Evolutionary conservation across 1,140 invertebrate genomes (phyloP).

Genomic region (Mya arenaria): DNA sequence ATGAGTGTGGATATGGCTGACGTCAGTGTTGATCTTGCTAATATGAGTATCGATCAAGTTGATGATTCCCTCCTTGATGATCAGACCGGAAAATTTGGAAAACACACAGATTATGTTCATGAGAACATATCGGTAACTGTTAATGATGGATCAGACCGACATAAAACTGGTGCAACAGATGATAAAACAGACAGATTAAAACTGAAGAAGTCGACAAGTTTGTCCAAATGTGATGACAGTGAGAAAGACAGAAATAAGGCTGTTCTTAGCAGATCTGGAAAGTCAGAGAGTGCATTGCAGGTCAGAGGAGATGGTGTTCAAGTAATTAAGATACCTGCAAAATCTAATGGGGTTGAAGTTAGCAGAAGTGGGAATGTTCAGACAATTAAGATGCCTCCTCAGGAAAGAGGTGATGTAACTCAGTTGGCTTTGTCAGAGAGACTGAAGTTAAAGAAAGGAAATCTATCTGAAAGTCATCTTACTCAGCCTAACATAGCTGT

Average conservation of each 20-base stretch:
- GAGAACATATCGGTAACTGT: neutral
- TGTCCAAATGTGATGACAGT: neutral
- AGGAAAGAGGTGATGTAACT: neutral
- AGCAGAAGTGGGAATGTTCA: constrained; percentile 2
- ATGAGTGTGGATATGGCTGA: constrained; percentile 28
- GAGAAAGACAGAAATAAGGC: neutral
- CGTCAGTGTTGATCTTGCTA: constrained; percentile 33
- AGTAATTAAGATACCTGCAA: constrained; percentile 28
- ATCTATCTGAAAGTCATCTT: neutral
- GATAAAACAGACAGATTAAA: constrained; percentile 18
- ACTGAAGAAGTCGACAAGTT: constrained; percentile 26
- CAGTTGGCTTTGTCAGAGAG: neutral
- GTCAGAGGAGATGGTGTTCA: neutral
- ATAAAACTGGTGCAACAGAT: neutral
- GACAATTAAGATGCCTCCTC: neutral
- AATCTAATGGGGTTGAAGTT: constrained; percentile 53
- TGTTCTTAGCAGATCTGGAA: constrained; percentile 6
- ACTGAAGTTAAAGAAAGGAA: neutral
- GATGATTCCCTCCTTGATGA: constrained; percentile 19
- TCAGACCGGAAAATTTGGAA: constrained; percentile 20
- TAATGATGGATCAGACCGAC: neutral
- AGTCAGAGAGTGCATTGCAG: constrained; percentile 23
- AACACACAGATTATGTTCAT: neutral
- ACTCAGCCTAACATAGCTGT: neutral
- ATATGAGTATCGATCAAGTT: constrained; percentile 41